Evolutionary conservation across 2,113 vertebrate species (phyloP).

Genomic region (Indicator maculatus): DNA sequence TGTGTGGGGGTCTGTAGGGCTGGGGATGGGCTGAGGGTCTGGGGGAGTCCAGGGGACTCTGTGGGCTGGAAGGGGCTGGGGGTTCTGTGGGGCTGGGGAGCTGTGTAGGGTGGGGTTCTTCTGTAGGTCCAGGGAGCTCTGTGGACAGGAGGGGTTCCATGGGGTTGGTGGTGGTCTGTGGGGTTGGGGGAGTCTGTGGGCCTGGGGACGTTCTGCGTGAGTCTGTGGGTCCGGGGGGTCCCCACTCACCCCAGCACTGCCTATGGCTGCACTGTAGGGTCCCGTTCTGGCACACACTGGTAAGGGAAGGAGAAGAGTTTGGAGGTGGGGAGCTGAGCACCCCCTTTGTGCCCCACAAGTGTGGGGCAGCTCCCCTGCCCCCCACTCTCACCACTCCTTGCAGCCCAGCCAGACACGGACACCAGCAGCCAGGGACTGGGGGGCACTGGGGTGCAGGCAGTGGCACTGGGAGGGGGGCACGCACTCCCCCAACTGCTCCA

Average conservation of each 20-base stretch:
- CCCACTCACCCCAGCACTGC: constrained; percentile 82
- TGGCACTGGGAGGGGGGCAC: neutral
- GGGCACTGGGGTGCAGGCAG: neutral
- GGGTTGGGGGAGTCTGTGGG: neutral
- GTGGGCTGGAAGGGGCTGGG: too few species aligned
- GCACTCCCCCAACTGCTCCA: neutral
- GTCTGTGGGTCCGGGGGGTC: too few species aligned
- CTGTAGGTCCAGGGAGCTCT: neutral
- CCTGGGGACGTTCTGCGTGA: neutral
- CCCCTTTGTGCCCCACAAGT: too few species aligned
- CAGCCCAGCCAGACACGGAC: neutral
- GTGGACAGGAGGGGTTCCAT: too few species aligned
- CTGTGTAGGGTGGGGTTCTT: too few species aligned
- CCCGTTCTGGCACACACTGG: constrained; percentile 82
- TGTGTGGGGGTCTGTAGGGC: neutral
- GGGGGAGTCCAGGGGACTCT: too few species aligned
- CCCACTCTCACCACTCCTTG: neutral
- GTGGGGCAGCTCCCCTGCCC: neutral
- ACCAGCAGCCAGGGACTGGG: neutral
- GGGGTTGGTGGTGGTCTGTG: neutral
- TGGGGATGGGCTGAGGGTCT: neutral
- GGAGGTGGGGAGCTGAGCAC: neutral
- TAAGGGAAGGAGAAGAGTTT: neutral
- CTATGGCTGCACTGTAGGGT: constrained; percentile 79
- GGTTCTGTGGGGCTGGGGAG: too few species aligned